Evolutionary conservation across 2,888 invertebrate species (phyloP).

Genomic region (Drosophila siamana): DNA sequence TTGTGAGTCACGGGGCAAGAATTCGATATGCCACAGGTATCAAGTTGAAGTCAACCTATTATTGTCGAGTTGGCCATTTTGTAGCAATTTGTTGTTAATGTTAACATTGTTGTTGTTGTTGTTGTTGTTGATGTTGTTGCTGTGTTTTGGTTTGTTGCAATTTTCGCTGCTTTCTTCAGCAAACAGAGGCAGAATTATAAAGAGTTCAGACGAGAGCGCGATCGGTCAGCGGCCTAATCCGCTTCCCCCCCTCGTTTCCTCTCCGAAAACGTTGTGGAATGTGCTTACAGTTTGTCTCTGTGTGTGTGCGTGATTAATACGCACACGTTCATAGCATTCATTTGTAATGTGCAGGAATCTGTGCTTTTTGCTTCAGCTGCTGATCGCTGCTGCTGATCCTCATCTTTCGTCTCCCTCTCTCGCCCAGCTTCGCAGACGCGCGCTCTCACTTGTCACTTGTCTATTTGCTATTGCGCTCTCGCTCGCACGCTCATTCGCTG

Average conservation of each 20-base stretch:
- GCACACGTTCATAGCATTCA: slow-evolving; percentile 17
- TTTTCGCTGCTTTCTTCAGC: too few species aligned
- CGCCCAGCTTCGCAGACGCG: neutral
- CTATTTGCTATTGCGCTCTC: slow-evolving; percentile 6
- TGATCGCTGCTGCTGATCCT: slow-evolving; percentile 27
- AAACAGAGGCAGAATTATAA: neutral
- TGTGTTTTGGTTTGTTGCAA: too few species aligned
- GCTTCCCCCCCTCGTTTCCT: neutral
- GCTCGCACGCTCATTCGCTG: slow-evolving; percentile 4
- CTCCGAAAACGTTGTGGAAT: slow-evolving; percentile 23
- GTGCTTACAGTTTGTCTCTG: slow-evolving; percentile 10
- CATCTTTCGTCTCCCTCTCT: slow-evolving; percentile 10
- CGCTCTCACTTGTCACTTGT: slow-evolving; percentile 24
- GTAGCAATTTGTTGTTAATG: neutral
- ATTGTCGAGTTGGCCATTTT: slow-evolving; percentile 30
- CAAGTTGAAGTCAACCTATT: slow-evolving; percentile 24
- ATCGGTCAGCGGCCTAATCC: slow-evolving; percentile 9
- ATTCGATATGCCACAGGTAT: slow-evolving; percentile 41
- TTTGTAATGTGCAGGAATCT: slow-evolving; percentile 31
- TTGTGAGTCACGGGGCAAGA: slow-evolving; percentile 53
- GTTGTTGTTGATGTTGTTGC: neutral
- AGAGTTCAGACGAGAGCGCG: slow-evolving; percentile 7
- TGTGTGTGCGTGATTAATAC: neutral
- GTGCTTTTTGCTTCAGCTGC: slow-evolving; percentile 5
- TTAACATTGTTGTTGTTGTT: slow-evolving; percentile 2